These are phyloP conservation scores for Mormoops blainvillei DNA, from an alignment of 2,113 vertebrate genomes.

Conservation along the genomic window DNA sequence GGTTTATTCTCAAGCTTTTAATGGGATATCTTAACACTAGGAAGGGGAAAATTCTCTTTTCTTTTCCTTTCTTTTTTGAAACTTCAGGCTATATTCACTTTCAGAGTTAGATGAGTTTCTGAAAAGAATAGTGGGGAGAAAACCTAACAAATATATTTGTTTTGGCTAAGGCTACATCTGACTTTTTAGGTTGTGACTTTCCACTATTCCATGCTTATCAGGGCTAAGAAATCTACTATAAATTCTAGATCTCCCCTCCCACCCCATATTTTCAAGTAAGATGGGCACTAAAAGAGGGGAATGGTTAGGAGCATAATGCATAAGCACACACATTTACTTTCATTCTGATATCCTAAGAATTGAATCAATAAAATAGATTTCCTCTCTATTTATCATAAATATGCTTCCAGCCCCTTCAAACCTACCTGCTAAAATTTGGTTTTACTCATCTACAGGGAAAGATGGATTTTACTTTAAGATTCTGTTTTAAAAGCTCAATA, in stretches of 20 bases:
- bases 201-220: neutral
- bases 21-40: slow-evolving; percentile 31
- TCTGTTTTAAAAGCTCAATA: slow-evolving; percentile 8
- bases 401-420: neutral
- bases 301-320: neutral
- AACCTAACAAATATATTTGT: neutral
- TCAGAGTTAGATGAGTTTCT: slow-evolving; percentile 16
- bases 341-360: neutral
- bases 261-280: neutral
- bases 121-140: neutral
- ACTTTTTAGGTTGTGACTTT: neutral
- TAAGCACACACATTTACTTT: neutral
- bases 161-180: neutral
- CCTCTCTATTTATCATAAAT: slow-evolving; percentile 5
- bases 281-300: neutral
- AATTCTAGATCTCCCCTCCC: neutral
- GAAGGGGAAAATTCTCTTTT: neutral
- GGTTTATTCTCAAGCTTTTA: slow-evolving; percentile 59
- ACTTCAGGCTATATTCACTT: slow-evolving; percentile 18
- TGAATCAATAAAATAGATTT: slow-evolving; percentile 23
- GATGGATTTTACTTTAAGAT: slow-evolving; percentile 39
- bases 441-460: neutral
- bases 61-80: neutral
- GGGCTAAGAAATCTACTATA: neutral
- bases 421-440: neutral